Base-by-base conservation (phyloP, 2,797 vertebrate species). In the Crax fasciolata region DNA sequence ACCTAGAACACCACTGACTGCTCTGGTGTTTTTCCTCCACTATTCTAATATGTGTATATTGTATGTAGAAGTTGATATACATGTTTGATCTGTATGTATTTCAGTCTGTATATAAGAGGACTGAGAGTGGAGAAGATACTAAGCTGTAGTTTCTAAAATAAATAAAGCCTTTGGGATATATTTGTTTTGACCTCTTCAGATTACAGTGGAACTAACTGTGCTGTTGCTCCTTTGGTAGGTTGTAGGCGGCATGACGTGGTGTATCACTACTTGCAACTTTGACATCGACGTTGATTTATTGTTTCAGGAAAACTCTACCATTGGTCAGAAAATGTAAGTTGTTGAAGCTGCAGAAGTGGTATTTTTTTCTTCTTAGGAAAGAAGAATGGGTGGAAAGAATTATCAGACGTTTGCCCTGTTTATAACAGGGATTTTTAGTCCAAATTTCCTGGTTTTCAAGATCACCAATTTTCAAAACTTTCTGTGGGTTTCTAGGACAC, bases 231-330 rank as follows among this genome's bases (percentile, higher is more conserved):
- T 89, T 86, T 95, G 84, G 3, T 97, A 99, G 99, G 99, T 99
- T 90, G 99, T 99, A 3, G 99, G 99, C 8, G 99, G 99, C 68
- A 99, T 99, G 99, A 99, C 99, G 6, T 99, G 99, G 99, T 99
- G 99, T 90, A 99, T 99, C 96, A 99, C 99, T 73, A 99, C 99
- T 1, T 99, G 99, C 97, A 99, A 97, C 98, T 99, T 99, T 92
- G 99, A 99, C 74, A 96, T 99, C 10, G 99, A 99, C 1, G 99
- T 99, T 61, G 99, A 99, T 97, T 98, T 99, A 23, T 98, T 99
- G 24, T 99, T 99, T 97, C 99, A 99, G 95, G 99, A 99, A 97
- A 99, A 99, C 96, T 99, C 99, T 16, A 99, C 99, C 32, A 99
- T 99, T 73, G 99, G 99, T 52, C 99, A 99, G 96, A 99, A 99